These are phyloP conservation scores for Coleophora flavipennella DNA, from an alignment of 2,888 invertebrate species.

Conservation along the genomic window DNA sequence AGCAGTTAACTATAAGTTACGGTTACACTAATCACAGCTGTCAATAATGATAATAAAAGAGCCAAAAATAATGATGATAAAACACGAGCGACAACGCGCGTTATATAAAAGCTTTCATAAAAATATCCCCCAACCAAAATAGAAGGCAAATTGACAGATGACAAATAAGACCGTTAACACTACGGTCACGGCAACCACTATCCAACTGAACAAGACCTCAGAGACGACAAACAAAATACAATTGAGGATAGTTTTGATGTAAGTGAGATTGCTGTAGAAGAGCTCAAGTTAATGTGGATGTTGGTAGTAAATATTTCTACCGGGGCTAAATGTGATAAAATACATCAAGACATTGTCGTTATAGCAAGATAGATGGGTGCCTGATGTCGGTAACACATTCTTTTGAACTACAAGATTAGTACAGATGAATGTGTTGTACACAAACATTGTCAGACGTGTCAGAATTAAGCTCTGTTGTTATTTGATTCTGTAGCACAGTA, in stretches of 20 bases:
- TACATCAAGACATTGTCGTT: slow-evolving; percentile 70
- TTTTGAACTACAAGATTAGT: slow-evolving; percentile 46
- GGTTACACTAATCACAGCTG: slow-evolving; percentile 27
- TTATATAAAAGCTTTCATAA: slow-evolving; percentile 61
- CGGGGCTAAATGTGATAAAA: slow-evolving; percentile 64
- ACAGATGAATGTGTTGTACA: slow-evolving; percentile 35
- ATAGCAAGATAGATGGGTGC: slow-evolving; percentile 56
- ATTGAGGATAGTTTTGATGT: slow-evolving; percentile 4
- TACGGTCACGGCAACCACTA: slow-evolving; percentile 39
- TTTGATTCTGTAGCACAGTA: slow-evolving; percentile 26
- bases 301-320: slow-evolving; percentile 59
- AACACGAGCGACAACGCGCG: slow-evolving; percentile 51
- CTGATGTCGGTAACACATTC: slow-evolving; percentile 49
- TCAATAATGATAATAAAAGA: slow-evolving; percentile 60
- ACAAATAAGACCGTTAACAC: slow-evolving; percentile 69
- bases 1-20: no score
- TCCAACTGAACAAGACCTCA: slow-evolving; percentile 33
- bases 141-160: slow-evolving; percentile 70
- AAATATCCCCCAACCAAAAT: slow-evolving; percentile 53
- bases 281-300: slow-evolving; percentile 32
- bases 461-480: slow-evolving; percentile 32
- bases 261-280: slow-evolving; percentile 17
- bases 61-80: slow-evolving; percentile 65
- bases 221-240: slow-evolving; percentile 10
- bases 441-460: slow-evolving; percentile 22